These are phyloP conservation scores for Electrona antarctica DNA, from an alignment of 2,113 vertebrate species.

Conservation along the genomic window DNA sequence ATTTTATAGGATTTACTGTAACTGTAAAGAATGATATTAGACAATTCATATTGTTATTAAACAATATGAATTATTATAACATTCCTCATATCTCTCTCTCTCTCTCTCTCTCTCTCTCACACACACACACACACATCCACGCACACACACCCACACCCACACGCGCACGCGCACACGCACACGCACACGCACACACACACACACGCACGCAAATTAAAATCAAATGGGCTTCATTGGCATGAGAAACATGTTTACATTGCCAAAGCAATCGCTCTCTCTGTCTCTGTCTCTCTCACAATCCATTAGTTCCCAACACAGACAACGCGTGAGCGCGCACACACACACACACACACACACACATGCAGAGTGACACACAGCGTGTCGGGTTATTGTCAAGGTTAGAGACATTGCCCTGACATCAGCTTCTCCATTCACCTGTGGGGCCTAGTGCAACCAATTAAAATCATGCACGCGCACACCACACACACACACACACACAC, in stretches of 20 bases:
- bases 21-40: no score
- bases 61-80: no score
- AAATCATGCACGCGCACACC: conserved; percentile 20
- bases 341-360: neutral
- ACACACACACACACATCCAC: no score
- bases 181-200: conserved; percentile 5
- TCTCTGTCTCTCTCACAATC: neutral
- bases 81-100: no score
- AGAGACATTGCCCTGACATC: conserved; percentile 56
- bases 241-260: no score
- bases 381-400: conserved; percentile 55
- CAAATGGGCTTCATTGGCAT: neutral
- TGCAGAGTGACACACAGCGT: neutral
- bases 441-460: conserved; percentile 46
- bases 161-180: neutral
- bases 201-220: neutral
- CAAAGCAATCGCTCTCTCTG: neutral
- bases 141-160: no score
- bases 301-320: neutral
- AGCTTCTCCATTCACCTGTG: conserved; percentile 43
- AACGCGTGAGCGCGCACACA: neutral
- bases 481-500: neutral
- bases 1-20: no score
- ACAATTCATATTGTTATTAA: no score
- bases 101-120: no score